Evolutionary conservation across 2,113 vertebrate genomes (phyloP), one percentile per base, ranked within the genome.

Genomic region (Excalfactoria chinensis): DNA sequence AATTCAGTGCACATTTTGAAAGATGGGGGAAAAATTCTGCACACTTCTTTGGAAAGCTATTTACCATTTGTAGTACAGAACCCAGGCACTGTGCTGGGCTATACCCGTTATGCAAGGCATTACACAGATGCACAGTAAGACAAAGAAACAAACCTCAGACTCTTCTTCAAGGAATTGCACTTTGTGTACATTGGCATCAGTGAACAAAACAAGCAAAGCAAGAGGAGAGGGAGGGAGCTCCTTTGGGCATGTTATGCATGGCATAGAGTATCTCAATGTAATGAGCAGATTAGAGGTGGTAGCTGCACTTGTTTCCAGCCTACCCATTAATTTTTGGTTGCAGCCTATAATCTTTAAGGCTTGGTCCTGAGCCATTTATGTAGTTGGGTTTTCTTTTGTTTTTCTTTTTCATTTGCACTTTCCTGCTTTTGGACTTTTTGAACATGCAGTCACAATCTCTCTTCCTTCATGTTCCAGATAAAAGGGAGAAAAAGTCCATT

Each of bases 381-480:
- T 62, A 55, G 9, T 55, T 16, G 53, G 13, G 21, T 37, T 93
- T 75, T 78, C 43, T 58, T 89, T 49, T 72, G 19, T 40, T 88
- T 86, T 74, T 6, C 18, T 32, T 78, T 71, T 30, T 53, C 23
- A 59, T 72, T 69, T 78, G 17, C 62, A 14, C 3, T 86, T 89
- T 92, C 63, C 84, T 37, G 7, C 11, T n/a, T 89, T 85, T 46
- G 26, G 34, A 48, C 9, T 8, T 37, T 69, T 68, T 40, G 46
- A 82, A 40, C 6, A 32, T 7, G 32, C 4, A 74, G 0, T 41
- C 20, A 32, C 0, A 3, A 19, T 0, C 0, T 35, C 55, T 85
- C 84, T 76, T 67, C 16, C 23, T 5, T 81, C 18, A 16, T 77
- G 6, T 74, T 88, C 44, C 40, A 69, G 40, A 62, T 23, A 23